Conservation (phyloP, 2,797 vertebrate genomes). For the Lepilemur ruficaudatus region DNA sequence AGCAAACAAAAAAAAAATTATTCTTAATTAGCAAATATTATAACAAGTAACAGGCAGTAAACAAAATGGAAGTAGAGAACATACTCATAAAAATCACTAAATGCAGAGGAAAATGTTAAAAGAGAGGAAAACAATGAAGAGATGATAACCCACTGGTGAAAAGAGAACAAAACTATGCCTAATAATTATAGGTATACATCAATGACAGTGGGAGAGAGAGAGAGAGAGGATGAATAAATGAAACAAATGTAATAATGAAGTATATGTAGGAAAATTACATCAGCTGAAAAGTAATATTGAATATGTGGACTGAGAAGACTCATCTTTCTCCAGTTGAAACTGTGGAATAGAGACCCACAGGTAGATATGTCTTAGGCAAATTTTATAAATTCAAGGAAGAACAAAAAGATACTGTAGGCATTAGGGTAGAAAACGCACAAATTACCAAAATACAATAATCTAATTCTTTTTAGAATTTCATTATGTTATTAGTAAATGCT, state of each 20-base stretch:
- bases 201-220: neutral
- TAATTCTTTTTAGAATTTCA: neutral
- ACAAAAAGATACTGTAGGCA: neutral
- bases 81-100: neutral
- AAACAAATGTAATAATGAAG: neutral
- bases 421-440: neutral
- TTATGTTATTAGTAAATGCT: neutral
- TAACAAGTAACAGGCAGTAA: neutral
- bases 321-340: neutral
- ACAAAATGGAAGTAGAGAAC: neutral
- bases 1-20: neutral
- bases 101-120: neutral
- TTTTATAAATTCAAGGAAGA: neutral
- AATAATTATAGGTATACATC: neutral
- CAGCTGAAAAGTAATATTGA: neutral
- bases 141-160: neutral
- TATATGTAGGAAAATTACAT: neutral
- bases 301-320: neutral
- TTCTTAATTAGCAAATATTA: neutral
- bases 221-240: neutral
- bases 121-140: neutral
- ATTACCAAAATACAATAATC: neutral
- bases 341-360: neutral
- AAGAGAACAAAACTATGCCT: neutral
- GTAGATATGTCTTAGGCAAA: neutral